phyloP scores from a whole-genome alignment of 2,888 invertebrate species.

The Bembecia ichneumoniformis region DNA sequence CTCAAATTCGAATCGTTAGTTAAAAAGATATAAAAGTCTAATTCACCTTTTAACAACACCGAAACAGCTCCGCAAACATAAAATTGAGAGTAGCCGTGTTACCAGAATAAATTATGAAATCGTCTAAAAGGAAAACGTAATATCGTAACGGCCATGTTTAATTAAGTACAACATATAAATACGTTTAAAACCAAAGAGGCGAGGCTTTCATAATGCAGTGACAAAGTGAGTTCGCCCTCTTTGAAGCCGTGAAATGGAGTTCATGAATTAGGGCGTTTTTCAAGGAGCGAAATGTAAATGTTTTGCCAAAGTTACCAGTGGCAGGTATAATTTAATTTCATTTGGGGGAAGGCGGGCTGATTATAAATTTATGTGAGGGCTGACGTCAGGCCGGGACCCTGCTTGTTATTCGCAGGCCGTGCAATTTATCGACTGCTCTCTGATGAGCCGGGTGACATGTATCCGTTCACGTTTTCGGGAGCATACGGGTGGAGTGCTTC shows the following conservation, averaged over 20 bases:
- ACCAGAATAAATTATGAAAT: background rate
- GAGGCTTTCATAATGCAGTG: conserved; percentile 23
- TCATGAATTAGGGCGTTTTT: conserved; percentile 41
- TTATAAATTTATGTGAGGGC: conserved; percentile 64
- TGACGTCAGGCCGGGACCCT: conserved; percentile 37
- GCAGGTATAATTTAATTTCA: conserved; percentile 65
- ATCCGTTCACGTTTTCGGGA: conserved; percentile 23
- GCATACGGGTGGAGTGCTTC: background rate
- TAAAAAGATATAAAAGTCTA: background rate
- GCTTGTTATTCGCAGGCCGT: conserved; percentile 55
- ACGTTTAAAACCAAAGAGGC: conserved; percentile 18
- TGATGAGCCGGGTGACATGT: conserved; percentile 43
- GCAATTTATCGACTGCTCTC: conserved; percentile 45
- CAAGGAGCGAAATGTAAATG: conserved; percentile 51
- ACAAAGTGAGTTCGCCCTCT: conserved; percentile 28
- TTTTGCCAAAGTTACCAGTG: conserved; percentile 51
- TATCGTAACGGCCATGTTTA: conserved; percentile 21
- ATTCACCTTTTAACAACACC: background rate
- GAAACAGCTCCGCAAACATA: background rate
- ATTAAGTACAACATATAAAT: conserved; percentile 27
- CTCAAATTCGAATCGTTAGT: too few relatives aligned
- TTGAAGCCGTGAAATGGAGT: conserved; percentile 34
- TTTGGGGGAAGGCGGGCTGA: conserved; percentile 54
- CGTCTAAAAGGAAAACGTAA: conserved; percentile 7
- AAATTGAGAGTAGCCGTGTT: background rate